Evolutionary conservation across 2,888 invertebrate species (phyloP).

Genomic region (Trilocha varians): DNA sequence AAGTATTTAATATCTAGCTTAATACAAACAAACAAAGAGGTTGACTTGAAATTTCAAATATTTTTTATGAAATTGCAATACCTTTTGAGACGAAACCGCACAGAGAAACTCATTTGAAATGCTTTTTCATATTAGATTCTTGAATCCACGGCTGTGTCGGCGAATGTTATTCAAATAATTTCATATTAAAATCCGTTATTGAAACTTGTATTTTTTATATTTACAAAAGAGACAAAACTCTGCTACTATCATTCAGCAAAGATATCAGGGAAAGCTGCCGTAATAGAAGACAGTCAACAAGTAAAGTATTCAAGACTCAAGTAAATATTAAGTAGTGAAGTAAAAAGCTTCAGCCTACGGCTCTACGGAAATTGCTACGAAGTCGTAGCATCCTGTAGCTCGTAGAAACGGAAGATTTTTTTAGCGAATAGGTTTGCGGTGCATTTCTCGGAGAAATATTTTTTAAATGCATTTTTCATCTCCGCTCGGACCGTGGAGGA

Average conservation of each 20-base stretch:
- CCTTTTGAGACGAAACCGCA: not conserved
- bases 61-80: not conserved
- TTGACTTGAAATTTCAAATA: not conserved
- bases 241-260: too few relatives aligned
- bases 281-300: not conserved
- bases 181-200: too few relatives aligned
- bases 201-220: not conserved
- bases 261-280: too few relatives aligned
- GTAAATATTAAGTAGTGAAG: not conserved
- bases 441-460: too few relatives aligned
- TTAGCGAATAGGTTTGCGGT: not conserved
- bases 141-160: not conserved
- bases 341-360: not conserved
- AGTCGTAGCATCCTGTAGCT: not conserved
- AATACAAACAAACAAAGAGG: not conserved
- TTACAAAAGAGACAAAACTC: too few relatives aligned
- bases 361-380: slow-evolving; percentile 12
- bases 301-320: not conserved
- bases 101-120: not conserved
- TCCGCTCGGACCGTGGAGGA: too few relatives aligned
- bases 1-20: too few relatives aligned
- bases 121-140: not conserved
- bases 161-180: too few relatives aligned
- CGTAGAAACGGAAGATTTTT: not conserved
- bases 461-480: too few relatives aligned